These are phyloP conservation scores for Ciconia stormi DNA, from an alignment of 2,113 vertebrate species.

Conservation along the genomic window DNA sequence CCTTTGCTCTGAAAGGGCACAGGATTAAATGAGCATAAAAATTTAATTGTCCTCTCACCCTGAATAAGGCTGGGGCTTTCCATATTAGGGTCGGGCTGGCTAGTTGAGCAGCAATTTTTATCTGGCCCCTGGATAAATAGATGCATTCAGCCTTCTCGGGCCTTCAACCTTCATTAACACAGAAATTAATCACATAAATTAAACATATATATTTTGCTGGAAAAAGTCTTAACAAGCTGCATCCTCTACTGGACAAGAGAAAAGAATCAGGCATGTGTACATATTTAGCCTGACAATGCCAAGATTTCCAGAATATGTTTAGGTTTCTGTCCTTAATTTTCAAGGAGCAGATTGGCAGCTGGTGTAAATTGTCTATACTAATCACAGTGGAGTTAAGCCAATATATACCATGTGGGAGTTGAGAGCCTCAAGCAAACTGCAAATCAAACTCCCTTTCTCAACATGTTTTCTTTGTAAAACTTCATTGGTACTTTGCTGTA, in stretches of 20 bases:
- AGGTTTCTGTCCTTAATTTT: conserved; percentile 57
- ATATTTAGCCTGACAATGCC: conserved; percentile 61
- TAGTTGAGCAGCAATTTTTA: conserved; percentile 62
- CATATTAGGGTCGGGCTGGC: conserved; percentile 43
- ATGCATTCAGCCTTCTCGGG: conserved; percentile 63
- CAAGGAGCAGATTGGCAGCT: conserved; percentile 1
- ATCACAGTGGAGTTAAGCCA: background rate
- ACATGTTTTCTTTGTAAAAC: background rate
- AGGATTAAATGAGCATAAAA: conserved; percentile 66
- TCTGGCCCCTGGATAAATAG: conserved; percentile 61
- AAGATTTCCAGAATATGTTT: conserved; percentile 51
- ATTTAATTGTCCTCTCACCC: conserved; percentile 60
- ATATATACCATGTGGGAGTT: background rate
- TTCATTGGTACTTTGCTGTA: background rate
- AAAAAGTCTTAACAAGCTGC: conserved; percentile 54
- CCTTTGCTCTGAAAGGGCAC: conserved; percentile 47
- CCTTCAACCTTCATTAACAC: conserved; percentile 65
- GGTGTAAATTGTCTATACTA: conserved; percentile 7
- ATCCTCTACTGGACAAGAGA: conserved; percentile 52
- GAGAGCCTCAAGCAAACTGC: no score
- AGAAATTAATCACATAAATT: conserved; percentile 71
- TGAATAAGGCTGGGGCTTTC: conserved; percentile 32
- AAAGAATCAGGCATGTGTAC: conserved; percentile 61
- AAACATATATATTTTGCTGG: conserved; percentile 62
- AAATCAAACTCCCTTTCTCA: background rate